phyloP scores from a whole-genome alignment of 1,140 invertebrate genomes.

The Drosophila pandora region DNA sequence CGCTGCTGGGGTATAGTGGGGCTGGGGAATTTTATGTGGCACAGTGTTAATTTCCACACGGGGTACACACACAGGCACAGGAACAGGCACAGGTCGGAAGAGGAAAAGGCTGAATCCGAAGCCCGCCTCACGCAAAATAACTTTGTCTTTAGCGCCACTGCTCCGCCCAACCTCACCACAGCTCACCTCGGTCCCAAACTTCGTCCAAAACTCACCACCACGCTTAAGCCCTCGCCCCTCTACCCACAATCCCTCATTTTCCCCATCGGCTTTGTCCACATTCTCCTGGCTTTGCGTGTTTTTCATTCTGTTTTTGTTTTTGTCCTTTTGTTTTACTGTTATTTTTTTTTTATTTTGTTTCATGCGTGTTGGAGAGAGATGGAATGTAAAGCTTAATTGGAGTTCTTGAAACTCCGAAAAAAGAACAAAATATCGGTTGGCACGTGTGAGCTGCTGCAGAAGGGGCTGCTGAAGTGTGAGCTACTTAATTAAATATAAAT shows the following conservation, averaged over 20 bases:
- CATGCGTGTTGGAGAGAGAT: background rate
- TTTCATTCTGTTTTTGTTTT: slow-evolving; percentile 55
- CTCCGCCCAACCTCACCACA: slow-evolving; percentile 14
- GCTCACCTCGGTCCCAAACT: slow-evolving; percentile 2
- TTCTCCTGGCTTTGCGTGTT: slow-evolving; percentile 49
- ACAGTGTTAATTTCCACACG: slow-evolving; percentile 78
- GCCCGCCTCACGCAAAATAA: slow-evolving; percentile 45
- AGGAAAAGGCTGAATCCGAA: slow-evolving; percentile 12
- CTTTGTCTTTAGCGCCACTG: slow-evolving; percentile 35
- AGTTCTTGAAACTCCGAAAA: background rate
- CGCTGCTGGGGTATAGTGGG: slow-evolving; percentile 1
- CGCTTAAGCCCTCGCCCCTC: slow-evolving; percentile 1
- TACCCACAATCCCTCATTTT: slow-evolving; percentile 1
- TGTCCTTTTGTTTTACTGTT: slow-evolving; percentile 28
- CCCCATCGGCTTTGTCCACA: slow-evolving; percentile 18
- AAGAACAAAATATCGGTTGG: background rate
- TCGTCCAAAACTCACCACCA: slow-evolving; percentile 7
- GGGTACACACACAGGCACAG: slow-evolving; percentile 30
- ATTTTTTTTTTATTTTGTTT: slow-evolving; percentile 7
- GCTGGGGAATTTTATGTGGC: slow-evolving; percentile 55
- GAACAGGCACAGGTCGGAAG: slow-evolving; percentile 4
- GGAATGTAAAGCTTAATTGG: slow-evolving; percentile 8
- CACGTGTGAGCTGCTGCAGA: slow-evolving; percentile 8
- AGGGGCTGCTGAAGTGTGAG: background rate
- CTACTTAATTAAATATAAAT: slow-evolving; percentile 30